phyloP scores from a whole-genome alignment of 92 coral and sea anemone species.

The Zoanthus sansibaricus region DNA sequence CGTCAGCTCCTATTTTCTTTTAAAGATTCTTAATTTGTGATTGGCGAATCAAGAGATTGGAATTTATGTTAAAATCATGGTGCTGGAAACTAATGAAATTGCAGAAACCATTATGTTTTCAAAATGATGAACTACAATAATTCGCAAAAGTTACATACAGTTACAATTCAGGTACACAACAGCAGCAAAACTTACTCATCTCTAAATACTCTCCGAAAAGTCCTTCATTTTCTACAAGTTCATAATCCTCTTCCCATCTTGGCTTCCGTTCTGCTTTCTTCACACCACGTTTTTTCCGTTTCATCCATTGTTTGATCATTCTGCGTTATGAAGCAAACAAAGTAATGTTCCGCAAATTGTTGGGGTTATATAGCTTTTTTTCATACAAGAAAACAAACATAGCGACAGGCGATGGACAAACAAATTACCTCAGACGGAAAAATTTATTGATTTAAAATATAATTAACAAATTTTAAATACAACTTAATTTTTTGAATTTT shows the following conservation, averaged over 20 bases:
- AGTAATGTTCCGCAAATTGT: neutral
- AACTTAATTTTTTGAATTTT: no score
- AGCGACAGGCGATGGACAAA: no score
- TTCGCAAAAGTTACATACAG: neutral
- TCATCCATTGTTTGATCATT: slow-evolving; percentile 85
- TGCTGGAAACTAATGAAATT: no score
- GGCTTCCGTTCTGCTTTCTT: slow-evolving; percentile 83
- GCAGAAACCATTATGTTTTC: no score
- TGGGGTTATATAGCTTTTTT: neutral
- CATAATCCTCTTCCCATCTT: slow-evolving; percentile 98
- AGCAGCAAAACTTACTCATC: slow-evolving; percentile 75
- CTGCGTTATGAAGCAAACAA: slow-evolving; percentile 43
- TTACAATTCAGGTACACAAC: neutral
- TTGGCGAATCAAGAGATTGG: no score
- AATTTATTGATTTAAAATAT: no score
- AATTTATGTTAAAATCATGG: no score
- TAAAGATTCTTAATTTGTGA: no score
- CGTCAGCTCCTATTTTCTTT: no score
- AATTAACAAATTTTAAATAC: no score
- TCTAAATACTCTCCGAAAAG: slow-evolving; percentile 97
- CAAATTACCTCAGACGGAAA: no score
- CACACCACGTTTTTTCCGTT: slow-evolving; percentile 91
- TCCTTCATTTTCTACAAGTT: slow-evolving; percentile 95
- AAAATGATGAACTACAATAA: no score
- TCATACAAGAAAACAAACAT: neutral